A percentile compares a stretch with the other conserved stretches of the same genome.
Conservation (phyloP, 1,140 invertebrate species). For the Cheumatopsyche charites region DNA sequence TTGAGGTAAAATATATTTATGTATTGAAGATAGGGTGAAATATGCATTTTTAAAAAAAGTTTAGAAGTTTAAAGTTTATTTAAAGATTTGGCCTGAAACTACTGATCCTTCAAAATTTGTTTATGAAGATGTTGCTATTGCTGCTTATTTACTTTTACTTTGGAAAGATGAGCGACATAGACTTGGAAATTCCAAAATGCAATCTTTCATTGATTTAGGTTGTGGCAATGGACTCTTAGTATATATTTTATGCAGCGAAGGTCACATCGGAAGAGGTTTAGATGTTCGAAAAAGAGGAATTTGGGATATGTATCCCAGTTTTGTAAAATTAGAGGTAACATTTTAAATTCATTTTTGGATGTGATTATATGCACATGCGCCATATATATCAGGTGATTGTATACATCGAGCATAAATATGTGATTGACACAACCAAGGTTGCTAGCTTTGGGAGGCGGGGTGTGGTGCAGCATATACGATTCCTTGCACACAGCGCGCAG, state of each 20-base stretch:
- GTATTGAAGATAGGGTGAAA: not conserved
- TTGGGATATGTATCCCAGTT: conserved; percentile 79
- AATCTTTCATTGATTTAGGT: conserved; percentile 90
- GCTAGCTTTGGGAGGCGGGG: too few species aligned
- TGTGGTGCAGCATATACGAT: too few species aligned
- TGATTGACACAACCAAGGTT: too few species aligned
- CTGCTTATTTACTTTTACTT: conserved; percentile 84
- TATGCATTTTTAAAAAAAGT: not conserved
- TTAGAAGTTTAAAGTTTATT: not conserved
- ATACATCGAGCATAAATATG: too few species aligned
- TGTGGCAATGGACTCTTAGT: conserved; percentile 97
- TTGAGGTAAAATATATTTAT: conserved; percentile 61
- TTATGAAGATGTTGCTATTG: conserved; percentile 96
- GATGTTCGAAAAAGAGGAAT: conserved; percentile 90
- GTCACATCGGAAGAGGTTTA: conserved; percentile 84
- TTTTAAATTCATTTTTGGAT: too few species aligned
- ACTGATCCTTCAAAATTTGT: conserved; percentile 96
- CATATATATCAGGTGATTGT: too few species aligned
- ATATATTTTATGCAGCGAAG: conserved; percentile 84
- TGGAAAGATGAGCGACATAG: conserved; percentile 68
- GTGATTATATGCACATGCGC: too few species aligned
- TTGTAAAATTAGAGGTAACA: conserved; percentile 57
- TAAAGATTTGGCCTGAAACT: conserved; percentile 81
- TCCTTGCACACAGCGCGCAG: too few species aligned
- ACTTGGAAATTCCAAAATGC: conserved; percentile 55